These are phyloP conservation scores for Platysteira castanea DNA, from an alignment of 2,113 vertebrate species.

Conservation along the genomic window DNA sequence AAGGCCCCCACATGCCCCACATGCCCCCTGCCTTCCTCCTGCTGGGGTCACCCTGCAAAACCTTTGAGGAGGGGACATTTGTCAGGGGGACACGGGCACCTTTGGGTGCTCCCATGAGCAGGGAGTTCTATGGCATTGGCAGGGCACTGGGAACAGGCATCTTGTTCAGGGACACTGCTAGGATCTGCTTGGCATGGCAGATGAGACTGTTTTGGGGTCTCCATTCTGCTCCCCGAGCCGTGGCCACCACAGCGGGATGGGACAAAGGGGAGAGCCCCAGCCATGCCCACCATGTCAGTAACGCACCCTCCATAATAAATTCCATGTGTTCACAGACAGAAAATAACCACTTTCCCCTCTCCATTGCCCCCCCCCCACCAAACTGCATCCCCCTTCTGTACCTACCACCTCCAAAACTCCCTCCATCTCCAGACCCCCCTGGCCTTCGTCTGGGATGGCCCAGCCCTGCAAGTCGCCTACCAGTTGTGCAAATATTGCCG, in stretches of 20 bases:
- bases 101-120: neutral
- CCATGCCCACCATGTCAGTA: neutral
- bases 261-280: neutral
- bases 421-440: neutral
- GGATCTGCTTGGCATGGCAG: neutral
- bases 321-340: conserved; percentile 20
- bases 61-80: neutral
- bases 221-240: accelerated
- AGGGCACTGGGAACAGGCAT: accelerated
- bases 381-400: neutral
- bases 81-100: neutral
- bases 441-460: neutral
- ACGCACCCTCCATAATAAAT: neutral
- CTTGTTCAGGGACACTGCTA: neutral
- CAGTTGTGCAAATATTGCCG: conserved; percentile 61
- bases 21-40: neutral
- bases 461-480: conserved; percentile 69
- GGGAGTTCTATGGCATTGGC: accelerated
- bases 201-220: neutral
- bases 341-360: neutral
- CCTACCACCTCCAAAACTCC: neutral
- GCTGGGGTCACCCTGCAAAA: neutral
- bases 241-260: neutral
- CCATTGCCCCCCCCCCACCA: neutral
- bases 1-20: neutral